phyloP scores from a whole-genome alignment of 2,888 invertebrate genomes.

The Lampropteryx suffumata region DNA sequence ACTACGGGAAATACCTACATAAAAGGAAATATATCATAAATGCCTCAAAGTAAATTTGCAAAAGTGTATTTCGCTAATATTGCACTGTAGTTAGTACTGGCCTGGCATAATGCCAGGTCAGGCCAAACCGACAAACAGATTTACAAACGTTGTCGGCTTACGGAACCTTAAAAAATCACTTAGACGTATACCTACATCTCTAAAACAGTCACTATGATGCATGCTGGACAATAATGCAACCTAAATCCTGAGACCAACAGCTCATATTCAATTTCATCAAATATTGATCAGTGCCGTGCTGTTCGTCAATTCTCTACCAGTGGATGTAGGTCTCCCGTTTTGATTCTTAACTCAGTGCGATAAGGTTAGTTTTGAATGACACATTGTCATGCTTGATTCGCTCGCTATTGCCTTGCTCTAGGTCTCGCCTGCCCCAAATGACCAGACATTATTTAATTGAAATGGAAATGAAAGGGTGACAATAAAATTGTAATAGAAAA shows the following conservation, averaged over 20 bases:
- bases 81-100: no score
- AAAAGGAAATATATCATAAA: no score
- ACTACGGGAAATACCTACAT: no score
- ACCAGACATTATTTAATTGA: constrained; percentile 84
- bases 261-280: not conserved
- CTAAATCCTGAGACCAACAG: not conserved
- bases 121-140: no score
- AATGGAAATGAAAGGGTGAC: constrained; percentile 81
- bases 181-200: not conserved
- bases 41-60: no score
- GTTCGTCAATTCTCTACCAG: not conserved
- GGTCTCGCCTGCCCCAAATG: constrained; percentile 70
- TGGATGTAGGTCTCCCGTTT: not conserved
- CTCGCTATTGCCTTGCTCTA: constrained; percentile 4
- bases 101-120: no score
- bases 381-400: not conserved
- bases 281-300: no score
- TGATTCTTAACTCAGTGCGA: not conserved
- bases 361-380: constrained; percentile 6
- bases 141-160: no score
- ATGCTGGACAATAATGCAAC: not conserved
- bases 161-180: not conserved
- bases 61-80: no score
- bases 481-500: constrained; percentile 74
- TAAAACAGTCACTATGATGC: not conserved